Evolutionary conservation across 64 coral and sea anemone genomes (phyloP).

Genomic region (Astreopora myriophthalma): DNA sequence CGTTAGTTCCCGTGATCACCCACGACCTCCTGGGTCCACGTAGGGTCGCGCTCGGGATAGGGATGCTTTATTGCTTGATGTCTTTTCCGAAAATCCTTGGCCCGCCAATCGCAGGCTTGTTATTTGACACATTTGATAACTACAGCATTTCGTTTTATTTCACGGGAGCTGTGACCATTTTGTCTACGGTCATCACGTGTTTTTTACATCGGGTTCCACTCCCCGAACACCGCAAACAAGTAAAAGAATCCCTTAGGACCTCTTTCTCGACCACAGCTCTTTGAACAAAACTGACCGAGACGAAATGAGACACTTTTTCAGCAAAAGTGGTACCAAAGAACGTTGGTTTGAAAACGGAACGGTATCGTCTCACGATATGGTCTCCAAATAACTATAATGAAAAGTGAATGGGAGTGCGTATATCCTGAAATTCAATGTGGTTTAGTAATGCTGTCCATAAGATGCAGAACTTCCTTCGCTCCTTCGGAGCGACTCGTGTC

Average conservation of each 20-base stretch:
- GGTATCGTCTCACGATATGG: neutral
- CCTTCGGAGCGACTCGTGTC: no score
- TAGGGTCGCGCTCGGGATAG: neutral
- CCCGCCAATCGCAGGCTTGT: slow-evolving; percentile 43
- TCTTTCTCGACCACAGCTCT: neutral
- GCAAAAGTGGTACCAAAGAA: neutral
- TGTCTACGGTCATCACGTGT: slow-evolving; percentile 23
- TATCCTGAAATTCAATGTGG: neutral
- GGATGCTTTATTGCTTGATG: slow-evolving; percentile 38
- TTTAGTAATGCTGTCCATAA: neutral
- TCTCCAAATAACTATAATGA: neutral
- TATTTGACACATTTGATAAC: slow-evolving; percentile 31
- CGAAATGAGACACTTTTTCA: no score
- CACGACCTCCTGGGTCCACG: slow-evolving; percentile 19
- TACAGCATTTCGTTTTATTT: slow-evolving; percentile 51
- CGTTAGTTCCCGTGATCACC: slow-evolving; percentile 57
- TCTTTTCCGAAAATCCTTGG: slow-evolving; percentile 53
- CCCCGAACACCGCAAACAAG: neutral
- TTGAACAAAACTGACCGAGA: neutral
- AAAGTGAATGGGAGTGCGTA: neutral
- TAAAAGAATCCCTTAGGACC: neutral
- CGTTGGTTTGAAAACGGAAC: neutral
- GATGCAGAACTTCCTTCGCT: neutral
- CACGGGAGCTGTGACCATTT: slow-evolving; percentile 32
- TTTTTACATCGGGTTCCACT: slow-evolving; percentile 9